Base-by-base conservation (phyloP, 1,140 invertebrate species). In the Leptopilina boulardi region DNA sequence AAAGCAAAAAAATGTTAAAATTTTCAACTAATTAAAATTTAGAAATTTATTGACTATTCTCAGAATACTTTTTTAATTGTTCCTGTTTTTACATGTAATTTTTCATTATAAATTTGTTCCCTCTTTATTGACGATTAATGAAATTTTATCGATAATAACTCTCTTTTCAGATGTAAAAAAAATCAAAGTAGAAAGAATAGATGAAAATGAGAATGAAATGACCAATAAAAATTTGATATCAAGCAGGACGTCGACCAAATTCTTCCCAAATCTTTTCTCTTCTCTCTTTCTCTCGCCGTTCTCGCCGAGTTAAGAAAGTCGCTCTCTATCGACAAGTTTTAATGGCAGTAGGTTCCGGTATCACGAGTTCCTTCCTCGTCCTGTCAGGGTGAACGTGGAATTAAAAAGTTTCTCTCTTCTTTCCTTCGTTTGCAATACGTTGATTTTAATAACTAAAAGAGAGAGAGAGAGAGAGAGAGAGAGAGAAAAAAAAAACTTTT, bases 301-400 rank as follows among this genome's bases (percentile, higher is more conserved):
- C 54, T 30, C 23, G 4, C 21, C 56, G 21, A 66, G 23, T 66
- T 30, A 26, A 66, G 56, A 66, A 66, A 66, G 56, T 66, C 21
- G 21, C 56, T 23, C 56, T 23, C 23, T 66, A 66, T 66, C 56
- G 56, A 66, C 56, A 66, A 66, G 56, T 66, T 66, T 66, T 66
- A 66, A 66, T 66, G 23, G 56, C 15, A 66, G 6, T 30, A 66
- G 56, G 23, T 66, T 66, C 21, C 56, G 56, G 26, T 66, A 66
- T 66, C 56, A 15, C 34, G n/a, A 75, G 74, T 38, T 70, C 56
- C 74, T 38, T 75, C 59, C 74, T 75, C n/a, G n/a, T n/a, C 54
- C 74, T 75, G 73, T 74, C 73, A 23, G 51, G 10, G 10, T 70
- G 41, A 70, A 66, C 56, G 26, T 23, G 56, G 19, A 66, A 66